A percentile compares a stretch with the other conserved stretches of the same genome.
Conservation (phyloP, 1,140 invertebrate genomes). For the Ptiloglossa arizonensis region DNA sequence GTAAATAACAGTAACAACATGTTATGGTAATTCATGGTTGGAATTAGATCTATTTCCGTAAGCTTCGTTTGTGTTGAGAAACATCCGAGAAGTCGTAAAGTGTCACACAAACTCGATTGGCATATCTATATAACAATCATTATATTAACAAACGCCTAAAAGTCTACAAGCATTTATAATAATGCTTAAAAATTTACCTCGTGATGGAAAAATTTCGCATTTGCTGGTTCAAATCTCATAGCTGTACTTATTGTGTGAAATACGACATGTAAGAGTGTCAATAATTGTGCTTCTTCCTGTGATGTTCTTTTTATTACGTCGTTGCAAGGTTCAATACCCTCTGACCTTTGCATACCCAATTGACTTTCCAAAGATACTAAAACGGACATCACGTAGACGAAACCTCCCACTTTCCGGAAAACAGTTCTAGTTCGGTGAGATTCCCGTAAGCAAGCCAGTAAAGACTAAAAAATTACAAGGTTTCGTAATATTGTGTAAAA, state of each 20-base stretch:
- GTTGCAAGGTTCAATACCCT: slow-evolving; percentile 75
- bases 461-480: slow-evolving; percentile 82
- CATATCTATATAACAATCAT: slow-evolving; percentile 86
- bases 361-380: slow-evolving; percentile 95
- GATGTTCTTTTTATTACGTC: slow-evolving; percentile 71
- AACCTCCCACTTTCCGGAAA: slow-evolving; percentile 98
- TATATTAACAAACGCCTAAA: slow-evolving; percentile 7
- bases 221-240: slow-evolving; percentile 99
- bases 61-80: slow-evolving; percentile 86
- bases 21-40: slow-evolving; percentile 78
- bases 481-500: not conserved
- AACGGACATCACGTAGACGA: slow-evolving; percentile 98
- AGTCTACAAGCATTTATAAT: slow-evolving; percentile 19
- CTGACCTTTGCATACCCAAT: slow-evolving; percentile 80
- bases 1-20: slow-evolving; percentile 85
- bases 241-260: slow-evolving; percentile 98
- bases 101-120: slow-evolving; percentile 95
- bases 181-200: slow-evolving; percentile 85
- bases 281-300: slow-evolving; percentile 82
- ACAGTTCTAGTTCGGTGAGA: slow-evolving; percentile 97
- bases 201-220: slow-evolving; percentile 98
- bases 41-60: slow-evolving; percentile 78
- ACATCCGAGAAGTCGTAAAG: slow-evolving; percentile 94
- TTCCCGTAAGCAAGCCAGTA: slow-evolving; percentile 94
- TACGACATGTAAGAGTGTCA: slow-evolving; percentile 92